Evolutionary conservation across 2,888 invertebrate species (phyloP).

Genomic region (Drosophila greeni): DNA sequence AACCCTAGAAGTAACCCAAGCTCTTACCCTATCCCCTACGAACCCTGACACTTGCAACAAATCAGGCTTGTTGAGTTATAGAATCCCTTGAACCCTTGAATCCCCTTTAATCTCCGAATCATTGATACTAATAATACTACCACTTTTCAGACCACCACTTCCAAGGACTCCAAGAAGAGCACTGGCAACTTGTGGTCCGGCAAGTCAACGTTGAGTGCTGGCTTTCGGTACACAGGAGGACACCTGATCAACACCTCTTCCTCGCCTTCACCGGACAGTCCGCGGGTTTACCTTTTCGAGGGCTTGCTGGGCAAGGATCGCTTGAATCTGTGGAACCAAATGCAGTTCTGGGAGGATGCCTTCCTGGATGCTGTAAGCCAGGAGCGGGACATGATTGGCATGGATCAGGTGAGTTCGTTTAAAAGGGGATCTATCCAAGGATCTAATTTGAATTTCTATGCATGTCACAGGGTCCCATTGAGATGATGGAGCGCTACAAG

Average conservation of each 20-base stretch:
- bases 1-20: not conserved
- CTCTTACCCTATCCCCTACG: not conserved
- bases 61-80: not conserved
- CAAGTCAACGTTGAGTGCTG: constrained; percentile 92
- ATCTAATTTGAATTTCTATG: not conserved
- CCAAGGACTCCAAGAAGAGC: constrained; percentile 86
- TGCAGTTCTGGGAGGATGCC: constrained; percentile 99
- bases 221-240: constrained; percentile 92
- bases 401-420: constrained; percentile 88
- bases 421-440: not conserved
- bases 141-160: constrained; percentile 73
- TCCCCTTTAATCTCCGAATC: too few relatives aligned
- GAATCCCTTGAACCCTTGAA: not conserved
- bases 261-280: constrained; percentile 90
- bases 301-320: constrained; percentile 85
- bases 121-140: not conserved
- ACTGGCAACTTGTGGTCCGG: constrained; percentile 95
- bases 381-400: constrained; percentile 98
- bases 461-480: constrained; percentile 91
- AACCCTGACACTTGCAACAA: not conserved
- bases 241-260: constrained; percentile 90
- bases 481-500: constrained; percentile 99
- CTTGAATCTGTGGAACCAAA: constrained; percentile 96
- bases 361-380: constrained; percentile 98
- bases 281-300: constrained; percentile 94